These are phyloP conservation scores for Ficedula albicollis DNA, from an alignment of 2,797 vertebrate genomes.

Conservation along the genomic window DNA sequence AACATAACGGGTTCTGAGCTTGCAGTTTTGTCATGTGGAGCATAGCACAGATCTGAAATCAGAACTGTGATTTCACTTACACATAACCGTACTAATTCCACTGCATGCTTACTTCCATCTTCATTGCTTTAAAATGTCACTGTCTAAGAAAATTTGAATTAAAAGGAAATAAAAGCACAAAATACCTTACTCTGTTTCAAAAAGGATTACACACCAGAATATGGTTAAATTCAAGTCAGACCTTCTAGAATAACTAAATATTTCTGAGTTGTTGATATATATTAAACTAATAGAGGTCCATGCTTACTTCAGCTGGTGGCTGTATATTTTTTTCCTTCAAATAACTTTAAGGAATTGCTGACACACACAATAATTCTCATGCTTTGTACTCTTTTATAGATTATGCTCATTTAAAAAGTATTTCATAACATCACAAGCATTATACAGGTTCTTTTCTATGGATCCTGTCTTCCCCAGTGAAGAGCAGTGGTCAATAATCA, in stretches of 20 bases:
- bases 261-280: not conserved
- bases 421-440: not conserved
- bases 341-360: not conserved
- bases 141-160: not conserved
- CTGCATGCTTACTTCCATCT: not conserved
- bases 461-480: not conserved
- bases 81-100: not conserved
- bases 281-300: not conserved
- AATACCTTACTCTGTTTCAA: not conserved
- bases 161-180: not conserved
- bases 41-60: not conserved
- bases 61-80: not conserved
- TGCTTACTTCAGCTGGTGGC: conserved; percentile 8
- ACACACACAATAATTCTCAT: not conserved
- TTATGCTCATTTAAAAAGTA: not conserved
- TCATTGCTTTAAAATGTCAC: not conserved
- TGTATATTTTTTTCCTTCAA: not conserved
- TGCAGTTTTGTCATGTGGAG: not conserved
- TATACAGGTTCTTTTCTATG: not conserved
- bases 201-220: not conserved
- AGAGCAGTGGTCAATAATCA: not conserved
- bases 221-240: not conserved
- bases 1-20: not conserved
- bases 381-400: not conserved
- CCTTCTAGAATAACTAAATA: not conserved